A percentile compares a stretch with the other conserved stretches of the same genome.
These are phyloP conservation scores for Zaprionus gabonicus DNA, from an alignment of 1,140 invertebrate genomes.

Conservation along the genomic window DNA sequence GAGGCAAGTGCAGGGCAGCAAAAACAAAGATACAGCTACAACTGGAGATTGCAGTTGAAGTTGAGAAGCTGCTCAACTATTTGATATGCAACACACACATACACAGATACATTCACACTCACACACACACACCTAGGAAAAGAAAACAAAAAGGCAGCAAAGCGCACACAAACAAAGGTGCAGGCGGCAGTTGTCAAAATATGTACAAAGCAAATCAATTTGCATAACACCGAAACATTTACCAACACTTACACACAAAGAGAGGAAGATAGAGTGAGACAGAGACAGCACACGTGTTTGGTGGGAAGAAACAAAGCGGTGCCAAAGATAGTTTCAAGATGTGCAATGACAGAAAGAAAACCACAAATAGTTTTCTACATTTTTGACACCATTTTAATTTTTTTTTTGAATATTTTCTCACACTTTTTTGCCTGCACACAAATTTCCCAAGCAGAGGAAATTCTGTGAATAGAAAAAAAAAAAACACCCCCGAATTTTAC, in stretches of 20 bases:
- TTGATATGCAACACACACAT: constrained; percentile 49
- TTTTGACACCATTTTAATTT: constrained; percentile 48
- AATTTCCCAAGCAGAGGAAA: constrained; percentile 38
- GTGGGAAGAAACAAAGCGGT: constrained; percentile 61
- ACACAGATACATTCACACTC: constrained; percentile 8
- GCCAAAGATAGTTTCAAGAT: constrained; percentile 30
- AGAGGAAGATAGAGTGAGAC: background rate
- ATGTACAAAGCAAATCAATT: constrained; percentile 77
- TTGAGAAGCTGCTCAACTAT: constrained; percentile 26
- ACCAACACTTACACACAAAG: constrained; percentile 27
- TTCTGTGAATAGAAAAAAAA: background rate
- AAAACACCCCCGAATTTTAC: background rate
- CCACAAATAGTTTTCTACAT: constrained; percentile 50
- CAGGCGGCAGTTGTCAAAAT: constrained; percentile 73
- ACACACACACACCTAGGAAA: background rate
- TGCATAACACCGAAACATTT: constrained; percentile 65
- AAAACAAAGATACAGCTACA: constrained; percentile 24
- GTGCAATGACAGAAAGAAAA: constrained; percentile 38
- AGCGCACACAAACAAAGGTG: constrained; percentile 64
- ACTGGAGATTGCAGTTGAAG: constrained; percentile 32
- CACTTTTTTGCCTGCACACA: constrained; percentile 21
- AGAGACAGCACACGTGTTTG: constrained; percentile 26
- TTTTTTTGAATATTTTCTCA: constrained; percentile 43
- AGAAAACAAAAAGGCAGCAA: constrained; percentile 28
- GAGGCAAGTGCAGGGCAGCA: constrained; percentile 36